Percentiles rank a stretch among this genome's conserved stretches.
Evolutionary conservation across 2,888 invertebrate species (phyloP).

Genomic region (Macaria liturata): DNA sequence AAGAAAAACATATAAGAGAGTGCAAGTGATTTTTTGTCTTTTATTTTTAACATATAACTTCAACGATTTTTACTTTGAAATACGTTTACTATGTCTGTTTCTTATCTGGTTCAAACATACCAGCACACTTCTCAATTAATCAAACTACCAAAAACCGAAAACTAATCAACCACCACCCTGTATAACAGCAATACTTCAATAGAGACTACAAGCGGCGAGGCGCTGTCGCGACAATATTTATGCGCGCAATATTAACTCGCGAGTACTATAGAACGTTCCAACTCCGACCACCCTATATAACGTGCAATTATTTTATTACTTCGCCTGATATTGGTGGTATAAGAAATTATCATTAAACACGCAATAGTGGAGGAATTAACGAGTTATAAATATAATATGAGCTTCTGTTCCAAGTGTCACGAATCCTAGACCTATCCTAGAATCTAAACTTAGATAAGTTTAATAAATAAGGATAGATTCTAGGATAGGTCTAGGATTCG

Average conservation of each 20-base stretch:
- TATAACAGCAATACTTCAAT: constrained; percentile 74
- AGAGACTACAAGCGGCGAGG: constrained; percentile 76
- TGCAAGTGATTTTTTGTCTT: too few species aligned
- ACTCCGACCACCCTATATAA: constrained; percentile 38
- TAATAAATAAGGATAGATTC: too few species aligned
- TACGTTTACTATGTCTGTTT: too few species aligned
- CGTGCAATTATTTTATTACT: constrained; percentile 33
- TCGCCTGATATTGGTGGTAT: constrained; percentile 12
- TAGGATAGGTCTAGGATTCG: too few species aligned
- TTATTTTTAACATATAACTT: too few species aligned
- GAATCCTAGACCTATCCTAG: too few species aligned
- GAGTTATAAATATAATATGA: neutral
- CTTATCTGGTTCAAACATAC: too few species aligned
- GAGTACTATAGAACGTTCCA: constrained; percentile 62
- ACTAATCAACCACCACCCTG: constrained; percentile 50
- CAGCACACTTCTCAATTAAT: neutral
- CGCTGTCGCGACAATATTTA: constrained; percentile 82
- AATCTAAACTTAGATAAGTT: too few species aligned
- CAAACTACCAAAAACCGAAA: neutral
- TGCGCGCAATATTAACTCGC: constrained; percentile 81
- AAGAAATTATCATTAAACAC: neutral
- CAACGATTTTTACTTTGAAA: too few species aligned
- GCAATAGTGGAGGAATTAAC: too few species aligned
- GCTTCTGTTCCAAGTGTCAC: neutral
- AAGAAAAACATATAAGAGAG: too few species aligned